Base-by-base conservation (phyloP, 2,888 invertebrate genomes). In the Clivina fossor region DNA sequence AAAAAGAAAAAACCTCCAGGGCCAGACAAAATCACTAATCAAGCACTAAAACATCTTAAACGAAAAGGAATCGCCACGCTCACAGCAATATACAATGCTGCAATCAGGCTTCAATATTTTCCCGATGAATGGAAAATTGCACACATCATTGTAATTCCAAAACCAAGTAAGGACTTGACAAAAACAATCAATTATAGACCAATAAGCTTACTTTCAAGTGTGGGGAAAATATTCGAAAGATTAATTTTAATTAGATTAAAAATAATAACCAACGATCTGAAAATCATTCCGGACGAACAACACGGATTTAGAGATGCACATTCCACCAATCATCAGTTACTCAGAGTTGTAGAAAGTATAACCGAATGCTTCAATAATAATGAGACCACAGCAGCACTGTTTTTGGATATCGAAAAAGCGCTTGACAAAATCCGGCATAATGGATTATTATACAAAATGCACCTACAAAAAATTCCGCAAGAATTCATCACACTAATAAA, bases 331-430 rank as follows among this genome's bases (percentile, higher is more conserved):
- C 61, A 64, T 28, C 66, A 65, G 37, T 57, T 66, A 3, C 50
- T 56, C 1, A 37, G 63, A 48, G 60, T 68, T 26, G 54, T 58
- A 1, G 63, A 64, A 35, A 15, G 53, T 11, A 60, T 65, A 7
- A 47, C 60, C 5, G 33, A 60, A 3, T 64, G 61, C 28, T 61
- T 65, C 9, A 59, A 62, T 15, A 35, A 56, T 7, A 59, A 61
- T n/a, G 55, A 63, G 41, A 55, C 51, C 4, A 66, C 65, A 5
- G 64, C 62, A 3, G 58, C 64, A 24, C 50, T 66, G 1, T 55
- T 66, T 4, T 54, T 70, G 1, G 67, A 69, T 40, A 57, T 66
- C 2, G 63, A 64, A 26, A 63, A 64, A 48, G 66, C 67, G 1
- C 68, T n/a, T n/a, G n/a, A n/a, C n/a, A n/a, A n/a, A n/a, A n/a